phyloP scores from a whole-genome alignment of 2,797 vertebrate species.

The Threskiornis aethiopicus region DNA sequence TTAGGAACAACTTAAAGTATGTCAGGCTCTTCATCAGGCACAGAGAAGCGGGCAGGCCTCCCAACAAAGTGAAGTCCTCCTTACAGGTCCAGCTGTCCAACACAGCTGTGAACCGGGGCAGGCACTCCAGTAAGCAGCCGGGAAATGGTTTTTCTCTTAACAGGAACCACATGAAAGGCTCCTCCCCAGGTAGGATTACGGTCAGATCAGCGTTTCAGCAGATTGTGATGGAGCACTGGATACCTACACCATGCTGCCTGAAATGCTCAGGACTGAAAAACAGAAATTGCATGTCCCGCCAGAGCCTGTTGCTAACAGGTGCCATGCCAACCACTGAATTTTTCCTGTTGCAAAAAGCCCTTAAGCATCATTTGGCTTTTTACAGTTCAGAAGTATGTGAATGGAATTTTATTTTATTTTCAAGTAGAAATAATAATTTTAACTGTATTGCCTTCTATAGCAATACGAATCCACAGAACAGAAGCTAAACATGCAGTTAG shows the following conservation, averaged over 20 bases:
- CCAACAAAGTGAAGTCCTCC: not conserved
- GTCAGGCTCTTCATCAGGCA: not conserved
- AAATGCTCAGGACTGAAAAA: not conserved
- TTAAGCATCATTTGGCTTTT: slow-evolving; percentile 3
- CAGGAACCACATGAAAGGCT: slow-evolving; percentile 52
- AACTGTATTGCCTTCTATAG: not conserved
- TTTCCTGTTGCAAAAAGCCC: not conserved
- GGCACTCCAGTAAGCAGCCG: not conserved
- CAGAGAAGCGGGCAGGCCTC: not conserved
- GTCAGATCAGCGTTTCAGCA: not conserved
- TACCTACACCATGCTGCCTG: not conserved
- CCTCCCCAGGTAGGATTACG: slow-evolving; percentile 24
- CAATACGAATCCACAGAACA: not conserved
- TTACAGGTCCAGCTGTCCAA: not conserved
- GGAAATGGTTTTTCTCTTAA: slow-evolving; percentile 27
- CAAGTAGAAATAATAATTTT: not conserved
- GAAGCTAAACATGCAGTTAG: not conserved
- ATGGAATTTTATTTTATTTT: not conserved
- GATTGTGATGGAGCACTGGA: not conserved
- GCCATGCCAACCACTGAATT: not conserved
- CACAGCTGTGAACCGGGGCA: slow-evolving; percentile 13
- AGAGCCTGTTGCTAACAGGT: slow-evolving; percentile 21
- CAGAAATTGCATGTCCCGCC: not conserved
- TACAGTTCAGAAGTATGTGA: not conserved
- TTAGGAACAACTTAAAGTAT: not conserved